A percentile compares a stretch with the other conserved stretches of the same genome.
Conservation (phyloP, 2,888 invertebrate genomes). For the Drosophila falleni region DNA sequence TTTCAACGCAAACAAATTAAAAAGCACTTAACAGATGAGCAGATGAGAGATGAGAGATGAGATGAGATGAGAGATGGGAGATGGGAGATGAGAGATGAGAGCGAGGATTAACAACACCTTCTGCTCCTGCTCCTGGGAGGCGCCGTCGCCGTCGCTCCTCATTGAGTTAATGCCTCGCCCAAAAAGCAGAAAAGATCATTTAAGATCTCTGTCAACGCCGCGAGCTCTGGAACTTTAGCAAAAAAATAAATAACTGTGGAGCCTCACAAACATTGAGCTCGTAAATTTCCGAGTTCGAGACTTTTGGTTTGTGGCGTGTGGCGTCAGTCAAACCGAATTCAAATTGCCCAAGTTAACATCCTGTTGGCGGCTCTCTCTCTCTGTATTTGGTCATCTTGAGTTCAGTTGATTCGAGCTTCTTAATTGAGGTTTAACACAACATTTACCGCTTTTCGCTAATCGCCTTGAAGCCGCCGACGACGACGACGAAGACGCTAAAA, state of each 20-base stretch:
- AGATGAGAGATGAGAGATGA: background rate
- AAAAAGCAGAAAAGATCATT: conserved; percentile 60
- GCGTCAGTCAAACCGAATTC: conserved; percentile 81
- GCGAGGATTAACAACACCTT: conserved; percentile 29
- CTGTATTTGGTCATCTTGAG: conserved; percentile 38
- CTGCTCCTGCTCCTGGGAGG: conserved; percentile 48
- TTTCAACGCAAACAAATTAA: conserved; percentile 75
- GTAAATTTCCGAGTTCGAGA: conserved; percentile 61
- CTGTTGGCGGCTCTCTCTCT: conserved; percentile 57
- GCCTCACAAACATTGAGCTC: conserved; percentile 37
- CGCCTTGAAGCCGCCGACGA: conserved; percentile 71
- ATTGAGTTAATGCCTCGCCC: conserved; percentile 30
- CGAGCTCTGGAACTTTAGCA: conserved; percentile 17
- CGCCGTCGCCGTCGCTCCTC: conserved; percentile 53
- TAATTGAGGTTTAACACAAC: conserved; percentile 83
- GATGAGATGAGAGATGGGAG: conserved; percentile 5
- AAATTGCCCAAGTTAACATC: conserved; percentile 73
- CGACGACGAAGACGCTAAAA: background rate
- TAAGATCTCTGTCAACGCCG: conserved; percentile 62
- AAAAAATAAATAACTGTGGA: background rate
- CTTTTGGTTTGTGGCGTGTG: conserved; percentile 74
- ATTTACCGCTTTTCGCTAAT: conserved; percentile 83
- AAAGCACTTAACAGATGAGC: conserved; percentile 74
- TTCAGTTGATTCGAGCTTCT: conserved; percentile 40
- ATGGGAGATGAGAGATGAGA: background rate